Percentiles rank a stretch among this genome's conserved stretches.
These are phyloP conservation scores for Ochlodes sylvanus DNA, from an alignment of 2,888 invertebrate genomes.

Conservation along the genomic window DNA sequence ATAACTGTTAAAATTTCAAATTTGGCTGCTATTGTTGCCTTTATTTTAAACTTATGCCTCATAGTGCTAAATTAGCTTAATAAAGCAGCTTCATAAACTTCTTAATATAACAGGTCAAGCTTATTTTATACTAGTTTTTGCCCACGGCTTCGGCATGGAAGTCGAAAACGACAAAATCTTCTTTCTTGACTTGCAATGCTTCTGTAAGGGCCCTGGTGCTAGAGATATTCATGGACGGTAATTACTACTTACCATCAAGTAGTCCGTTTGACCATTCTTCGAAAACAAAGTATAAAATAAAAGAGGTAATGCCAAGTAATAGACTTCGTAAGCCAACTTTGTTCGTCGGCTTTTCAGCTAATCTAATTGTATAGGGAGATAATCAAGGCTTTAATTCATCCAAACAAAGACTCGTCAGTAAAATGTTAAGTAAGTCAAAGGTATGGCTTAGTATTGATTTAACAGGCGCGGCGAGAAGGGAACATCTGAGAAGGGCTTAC, in stretches of 20 bases:
- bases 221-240: too few species aligned
- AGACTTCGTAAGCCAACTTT: background rate
- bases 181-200: too few species aligned
- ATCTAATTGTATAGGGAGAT: conserved; percentile 1
- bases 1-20: background rate
- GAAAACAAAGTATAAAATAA: background rate
- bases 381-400: conserved; percentile 5
- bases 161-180: background rate
- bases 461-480: conserved; percentile 1
- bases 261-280: background rate
- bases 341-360: background rate
- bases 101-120: too few species aligned
- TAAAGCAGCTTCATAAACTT: background rate
- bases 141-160: background rate
- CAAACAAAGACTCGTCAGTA: conserved; percentile 3
- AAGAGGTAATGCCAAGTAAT: background rate
- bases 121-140: too few species aligned
- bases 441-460: conserved; percentile 20
- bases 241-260: too few species aligned
- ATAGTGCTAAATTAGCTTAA: background rate
- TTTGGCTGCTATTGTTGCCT: background rate
- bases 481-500: conserved; percentile 17
- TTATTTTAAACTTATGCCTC: too few species aligned
- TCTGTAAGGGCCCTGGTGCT: too few species aligned
- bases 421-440: conserved; percentile 14